Evolutionary conservation across 2,888 invertebrate species (phyloP).

Genomic region (Callimorpha dominula): DNA sequence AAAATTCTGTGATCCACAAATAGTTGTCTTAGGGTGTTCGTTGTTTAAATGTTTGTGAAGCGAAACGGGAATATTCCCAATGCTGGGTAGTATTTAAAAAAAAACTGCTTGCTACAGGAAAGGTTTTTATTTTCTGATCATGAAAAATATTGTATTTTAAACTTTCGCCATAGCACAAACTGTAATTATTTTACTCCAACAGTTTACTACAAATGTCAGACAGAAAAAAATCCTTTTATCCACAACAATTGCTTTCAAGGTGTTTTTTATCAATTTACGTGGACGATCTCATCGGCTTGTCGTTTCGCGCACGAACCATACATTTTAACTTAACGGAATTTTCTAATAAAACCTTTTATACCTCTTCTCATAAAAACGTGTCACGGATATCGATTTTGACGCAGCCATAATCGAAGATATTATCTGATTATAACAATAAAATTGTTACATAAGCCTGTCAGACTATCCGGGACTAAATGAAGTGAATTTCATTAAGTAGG

Average conservation of each 20-base stretch:
- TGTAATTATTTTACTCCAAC: background rate
- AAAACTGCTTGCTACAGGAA: too few relatives aligned
- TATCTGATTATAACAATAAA: background rate
- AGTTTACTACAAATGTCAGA: background rate
- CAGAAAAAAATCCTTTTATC: background rate
- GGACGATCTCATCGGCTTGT: background rate
- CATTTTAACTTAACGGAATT: constrained; percentile 29
- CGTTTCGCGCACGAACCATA: constrained; percentile 32
- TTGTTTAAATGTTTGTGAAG: too few relatives aligned
- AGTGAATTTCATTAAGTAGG: too few relatives aligned
- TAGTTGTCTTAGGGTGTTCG: too few relatives aligned
- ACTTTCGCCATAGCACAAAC: background rate
- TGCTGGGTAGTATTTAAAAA: too few relatives aligned
- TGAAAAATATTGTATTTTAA: too few relatives aligned
- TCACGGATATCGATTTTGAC: background rate
- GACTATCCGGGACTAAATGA: background rate
- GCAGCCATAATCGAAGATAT: background rate
- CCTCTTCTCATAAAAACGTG: background rate
- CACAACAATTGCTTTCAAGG: background rate
- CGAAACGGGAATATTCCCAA: too few relatives aligned
- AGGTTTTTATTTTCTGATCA: too few relatives aligned
- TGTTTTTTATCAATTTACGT: constrained; percentile 9
- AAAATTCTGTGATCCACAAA: too few relatives aligned
- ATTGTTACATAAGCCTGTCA: background rate
- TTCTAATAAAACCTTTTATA: constrained; percentile 12